Base-by-base conservation (phyloP, 23 tunicate species). In the Diplosoma virens region DNA sequence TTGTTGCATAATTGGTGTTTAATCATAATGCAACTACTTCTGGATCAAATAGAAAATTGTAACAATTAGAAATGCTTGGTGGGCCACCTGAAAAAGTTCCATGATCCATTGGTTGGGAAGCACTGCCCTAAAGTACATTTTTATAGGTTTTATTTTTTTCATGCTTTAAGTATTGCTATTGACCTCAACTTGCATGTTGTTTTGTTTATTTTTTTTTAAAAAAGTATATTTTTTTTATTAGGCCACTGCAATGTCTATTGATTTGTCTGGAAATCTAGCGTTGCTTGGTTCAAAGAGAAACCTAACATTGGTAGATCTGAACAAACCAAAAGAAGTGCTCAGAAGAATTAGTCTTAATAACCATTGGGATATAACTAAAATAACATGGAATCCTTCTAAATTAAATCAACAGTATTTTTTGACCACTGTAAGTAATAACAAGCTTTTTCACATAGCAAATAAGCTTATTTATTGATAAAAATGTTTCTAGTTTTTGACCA, bases 161-260 rank as follows among this genome's bases (percentile, higher is more conserved):
- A n/a, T n/a, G n/a, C n/a, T n/a, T n/a, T n/a, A n/a, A n/a, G n/a
- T n/a, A n/a, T n/a, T n/a, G n/a, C n/a, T n/a, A n/a, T n/a, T n/a
- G n/a, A n/a, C n/a, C n/a, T 45, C 52, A 45, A 9, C 14, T 45
- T 16, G 16, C 52, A 45, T 11, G 16, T 16, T 9, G 52, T 11
- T 45, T 45, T 45, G 16, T 11, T 45, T 11, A 9, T 45, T 11
- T 45, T 45, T 16, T 9, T 9, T 45, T 9, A 45, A 45, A 9
- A 45, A 45, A 16, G 11, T 45, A 45, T 9, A n/a, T n/a, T n/a
- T 65, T 25, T 76, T 47, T 33, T 71, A 68, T 30, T 59, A 90
- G 86, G 86, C 97, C 11, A 79, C 77, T 58, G 77, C 90, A 33
- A 92, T 92, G 97, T 83, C 87, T 1, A 72, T 92, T 22, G 86